Evolutionary conservation across 2,888 invertebrate species (phyloP).

Genomic region (Drosophila stalkeri): DNA sequence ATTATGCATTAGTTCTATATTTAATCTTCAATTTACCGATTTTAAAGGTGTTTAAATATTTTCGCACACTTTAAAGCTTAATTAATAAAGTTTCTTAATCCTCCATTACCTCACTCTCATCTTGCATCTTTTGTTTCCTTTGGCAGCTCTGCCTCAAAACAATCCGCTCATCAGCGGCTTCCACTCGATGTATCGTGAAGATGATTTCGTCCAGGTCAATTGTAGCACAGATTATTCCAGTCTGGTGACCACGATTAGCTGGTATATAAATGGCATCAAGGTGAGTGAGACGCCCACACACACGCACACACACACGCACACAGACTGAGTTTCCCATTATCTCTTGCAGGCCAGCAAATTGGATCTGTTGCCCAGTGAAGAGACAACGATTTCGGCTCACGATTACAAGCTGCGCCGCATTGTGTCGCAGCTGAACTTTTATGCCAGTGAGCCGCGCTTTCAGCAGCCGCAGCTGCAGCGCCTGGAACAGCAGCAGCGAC

Average conservation of each 20-base stretch:
- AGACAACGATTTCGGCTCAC: constrained; percentile 81
- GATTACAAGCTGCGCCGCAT: constrained; percentile 81
- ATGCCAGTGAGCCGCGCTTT: constrained; percentile 81
- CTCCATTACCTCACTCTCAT: not conserved
- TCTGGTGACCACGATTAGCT: constrained; percentile 78
- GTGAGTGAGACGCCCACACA: constrained; percentile 50
- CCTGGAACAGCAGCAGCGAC: constrained; percentile 41
- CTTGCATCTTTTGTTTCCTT: not conserved
- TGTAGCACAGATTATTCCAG: constrained; percentile 84
- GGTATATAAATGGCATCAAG: constrained; percentile 83
- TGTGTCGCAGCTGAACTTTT: constrained; percentile 82
- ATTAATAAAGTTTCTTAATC: not conserved
- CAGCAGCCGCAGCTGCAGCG: constrained; percentile 57
- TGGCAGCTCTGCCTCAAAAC: constrained; percentile 81
- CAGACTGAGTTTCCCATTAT: not conserved
- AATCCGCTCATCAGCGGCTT: constrained; percentile 83
- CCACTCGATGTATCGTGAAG: constrained; percentile 77
- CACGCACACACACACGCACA: not conserved
- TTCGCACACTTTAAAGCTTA: not conserved
- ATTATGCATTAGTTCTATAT: not conserved
- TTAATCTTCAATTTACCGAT: not conserved
- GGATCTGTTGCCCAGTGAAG: constrained; percentile 79
- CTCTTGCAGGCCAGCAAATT: constrained; percentile 64
- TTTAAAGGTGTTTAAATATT: not conserved
- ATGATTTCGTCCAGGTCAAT: constrained; percentile 83